Percentiles rank a stretch among this genome's conserved stretches.
Evolutionary conservation across 2,888 invertebrate species (phyloP).

Genomic region (Epinotia demarniana): DNA sequence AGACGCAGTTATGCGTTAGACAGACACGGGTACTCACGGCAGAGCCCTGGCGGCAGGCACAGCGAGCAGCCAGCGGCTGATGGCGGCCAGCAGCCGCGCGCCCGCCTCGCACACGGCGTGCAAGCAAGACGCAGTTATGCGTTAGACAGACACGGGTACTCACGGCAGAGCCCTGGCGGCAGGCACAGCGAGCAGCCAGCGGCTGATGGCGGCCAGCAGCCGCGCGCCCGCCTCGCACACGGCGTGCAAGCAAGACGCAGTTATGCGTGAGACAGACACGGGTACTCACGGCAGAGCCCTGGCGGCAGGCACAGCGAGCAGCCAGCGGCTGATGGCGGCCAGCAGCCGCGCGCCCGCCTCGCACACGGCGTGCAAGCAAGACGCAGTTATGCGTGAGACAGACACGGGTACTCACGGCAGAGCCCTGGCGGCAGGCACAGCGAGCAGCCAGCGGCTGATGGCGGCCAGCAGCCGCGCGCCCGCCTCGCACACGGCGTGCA

Average conservation of each 20-base stretch:
- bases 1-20: no score
- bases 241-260: conserved; percentile 88
- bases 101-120: conserved; percentile 98
- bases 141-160: conserved; percentile 47
- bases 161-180: conserved; percentile 92
- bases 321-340: conserved; percentile 96
- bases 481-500: conserved; percentile 98
- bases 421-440: conserved; percentile 92
- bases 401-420: conserved; percentile 85
- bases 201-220: conserved; percentile 94
- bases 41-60: conserved; percentile 92
- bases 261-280: neutral
- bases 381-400: no score
- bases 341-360: conserved; percentile 97
- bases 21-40: conserved; percentile 80
- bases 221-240: conserved; percentile 98
- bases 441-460: conserved; percentile 95
- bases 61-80: conserved; percentile 95
- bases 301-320: conserved; percentile 92
- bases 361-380: conserved; percentile 94
- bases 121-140: conserved; percentile 66
- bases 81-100: conserved; percentile 94
- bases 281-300: conserved; percentile 88
- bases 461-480: conserved; percentile 96
- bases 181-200: conserved; percentile 95